These are phyloP conservation scores for Burhinus oedicnemus DNA, from an alignment of 2,113 vertebrate species.

Conservation along the genomic window DNA sequence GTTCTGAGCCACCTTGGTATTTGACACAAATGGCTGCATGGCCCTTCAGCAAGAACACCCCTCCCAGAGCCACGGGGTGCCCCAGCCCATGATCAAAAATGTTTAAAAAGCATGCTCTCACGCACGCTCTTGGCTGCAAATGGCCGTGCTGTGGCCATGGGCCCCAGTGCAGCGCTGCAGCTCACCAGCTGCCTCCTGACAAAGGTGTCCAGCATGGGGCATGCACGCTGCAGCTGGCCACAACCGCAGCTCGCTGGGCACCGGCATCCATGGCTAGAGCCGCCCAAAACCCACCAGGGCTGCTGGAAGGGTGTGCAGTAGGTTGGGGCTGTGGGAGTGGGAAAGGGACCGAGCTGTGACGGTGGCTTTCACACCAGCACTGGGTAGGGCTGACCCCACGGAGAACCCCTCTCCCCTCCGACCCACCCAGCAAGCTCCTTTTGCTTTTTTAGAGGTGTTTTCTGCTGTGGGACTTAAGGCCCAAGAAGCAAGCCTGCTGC, in stretches of 20 bases:
- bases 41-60: not conserved
- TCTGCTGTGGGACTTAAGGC: not conserved
- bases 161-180: not conserved
- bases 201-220: accelerated
- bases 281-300: not conserved
- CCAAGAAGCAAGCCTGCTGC: not conserved
- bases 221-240: accelerated
- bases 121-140: accelerated
- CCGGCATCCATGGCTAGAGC: not conserved
- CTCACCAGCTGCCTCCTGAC: not conserved
- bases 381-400: no score
- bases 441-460: not conserved
- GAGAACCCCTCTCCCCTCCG: not conserved
- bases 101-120: not conserved
- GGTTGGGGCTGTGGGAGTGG: no score
- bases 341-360: not conserved
- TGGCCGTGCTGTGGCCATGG: accelerated
- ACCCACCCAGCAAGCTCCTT: not conserved
- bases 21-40: accelerated
- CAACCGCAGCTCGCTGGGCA: not conserved
- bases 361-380: not conserved
- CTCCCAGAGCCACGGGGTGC: accelerated
- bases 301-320: not conserved
- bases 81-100: not conserved
- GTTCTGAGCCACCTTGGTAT: not conserved